Percentiles rank a stretch among this genome's conserved stretches.
These are phyloP conservation scores for Chrysopilus asiliformis DNA, from an alignment of 2,888 invertebrate genomes.

Conservation along the genomic window DNA sequence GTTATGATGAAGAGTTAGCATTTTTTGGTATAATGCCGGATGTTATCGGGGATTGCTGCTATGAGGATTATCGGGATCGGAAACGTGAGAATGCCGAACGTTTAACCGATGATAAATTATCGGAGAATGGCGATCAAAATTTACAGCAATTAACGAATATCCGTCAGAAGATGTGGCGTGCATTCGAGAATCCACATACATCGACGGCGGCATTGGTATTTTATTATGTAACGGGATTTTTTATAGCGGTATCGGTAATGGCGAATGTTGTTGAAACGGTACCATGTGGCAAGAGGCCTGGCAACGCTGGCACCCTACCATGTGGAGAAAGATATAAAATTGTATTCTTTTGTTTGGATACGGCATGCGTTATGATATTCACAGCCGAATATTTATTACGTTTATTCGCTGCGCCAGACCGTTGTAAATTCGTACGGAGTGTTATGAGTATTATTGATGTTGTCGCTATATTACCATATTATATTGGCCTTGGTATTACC, in stretches of 20 bases:
- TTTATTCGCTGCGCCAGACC: constrained; percentile 95
- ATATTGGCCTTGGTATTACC: constrained; percentile 93
- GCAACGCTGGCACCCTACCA: constrained; percentile 73
- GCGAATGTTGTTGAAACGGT: constrained; percentile 98
- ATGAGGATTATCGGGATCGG: constrained; percentile 97
- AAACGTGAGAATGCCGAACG: constrained; percentile 98
- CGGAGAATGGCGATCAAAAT: constrained; percentile 83
- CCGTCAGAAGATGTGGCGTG: constrained; percentile 96
- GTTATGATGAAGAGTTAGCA: constrained; percentile 97
- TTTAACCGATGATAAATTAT: constrained; percentile 91
- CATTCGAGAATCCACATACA: constrained; percentile 98
- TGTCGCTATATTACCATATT: constrained; percentile 97
- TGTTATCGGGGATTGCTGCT: constrained; percentile 96
- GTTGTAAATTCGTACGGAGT: constrained; percentile 93
- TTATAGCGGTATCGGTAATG: constrained; percentile 98
- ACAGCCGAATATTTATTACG: constrained; percentile 93
- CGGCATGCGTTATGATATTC: constrained; percentile 99
- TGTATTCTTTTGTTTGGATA: constrained; percentile 96
- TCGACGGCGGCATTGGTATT: constrained; percentile 98
- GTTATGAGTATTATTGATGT: constrained; percentile 99
- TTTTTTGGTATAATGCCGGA: constrained; percentile 97
- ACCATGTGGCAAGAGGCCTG: constrained; percentile 80
- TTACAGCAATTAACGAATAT: constrained; percentile 77
- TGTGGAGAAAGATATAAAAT: constrained; percentile 98
- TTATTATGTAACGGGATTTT: constrained; percentile 99